Evolutionary conservation across 1,140 invertebrate genomes (phyloP), one percentile per base, ranked within the genome.

Genomic region (Cherax quadricarinatus): DNA sequence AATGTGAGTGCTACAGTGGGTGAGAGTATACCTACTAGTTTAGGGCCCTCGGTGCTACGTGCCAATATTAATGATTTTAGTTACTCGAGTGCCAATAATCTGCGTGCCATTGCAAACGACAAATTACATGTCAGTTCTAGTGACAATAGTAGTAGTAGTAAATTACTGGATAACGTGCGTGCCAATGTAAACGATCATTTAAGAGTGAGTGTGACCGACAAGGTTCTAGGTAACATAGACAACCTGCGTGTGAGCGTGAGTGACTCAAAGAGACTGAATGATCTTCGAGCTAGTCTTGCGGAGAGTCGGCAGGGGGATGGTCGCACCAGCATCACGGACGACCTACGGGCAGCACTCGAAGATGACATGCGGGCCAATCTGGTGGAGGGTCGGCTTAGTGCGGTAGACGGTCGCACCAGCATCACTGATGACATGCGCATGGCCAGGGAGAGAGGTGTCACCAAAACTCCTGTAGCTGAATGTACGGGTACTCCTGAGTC

Each of bases 291-390:
- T 49, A 93, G 87, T 75, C 66, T 89, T n/a, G 73, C 86, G 9
- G 88, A 86, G 49, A 89, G 73, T 30, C 66, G 81, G 30, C 53
- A 16, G 41, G 80, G 89, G 16, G 82, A 93, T 24, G 92, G 89
- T 18, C 83, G 91, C 30, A 83, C 83, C n/a, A 93, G 93, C 85
- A 89, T 91, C 48, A 92, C 87, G 16, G 93, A 93, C 41, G 91
- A 92, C 30, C 53, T 88, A 49, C 30, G 80, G 70, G 90, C 85
- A 18, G 93, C 89, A 16, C 78, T 90, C 16, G 82, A 85, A 49
- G 88, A 90, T 10, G 82, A 90, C 57, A 66, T 90, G 18, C 57
- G 88, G 14, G 82, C 73, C 94, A 95, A 95, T 94, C 95, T 92
- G 87, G 70, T 6, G 24, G 70, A 75, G 12, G 70, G 21, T 75